Percentiles rank a stretch among this genome's conserved stretches.
Conservation (phyloP, 2,113 vertebrate species). For the Myotis davidii region DNA sequence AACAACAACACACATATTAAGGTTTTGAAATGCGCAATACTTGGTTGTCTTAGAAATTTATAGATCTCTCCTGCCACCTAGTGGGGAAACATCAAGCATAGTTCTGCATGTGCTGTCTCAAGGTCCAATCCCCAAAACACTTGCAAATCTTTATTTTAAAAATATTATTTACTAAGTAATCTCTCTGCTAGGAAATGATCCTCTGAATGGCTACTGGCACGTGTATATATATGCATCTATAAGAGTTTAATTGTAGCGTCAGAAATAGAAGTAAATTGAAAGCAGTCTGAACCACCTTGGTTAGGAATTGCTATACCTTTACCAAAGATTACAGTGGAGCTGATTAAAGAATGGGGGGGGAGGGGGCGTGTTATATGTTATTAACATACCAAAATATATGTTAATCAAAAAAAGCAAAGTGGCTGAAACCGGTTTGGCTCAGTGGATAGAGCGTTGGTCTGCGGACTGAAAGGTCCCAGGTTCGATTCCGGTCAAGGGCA, state of each 20-base stretch:
- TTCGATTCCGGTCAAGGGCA: too few relatives aligned
- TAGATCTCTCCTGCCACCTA: constrained; percentile 37
- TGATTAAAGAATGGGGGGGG: constrained; percentile 7
- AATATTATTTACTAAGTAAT: neutral
- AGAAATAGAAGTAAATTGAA: neutral
- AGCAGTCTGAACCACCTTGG: neutral
- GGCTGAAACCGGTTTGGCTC: too few relatives aligned
- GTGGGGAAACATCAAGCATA: neutral
- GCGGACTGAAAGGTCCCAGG: too few relatives aligned
- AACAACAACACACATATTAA: neutral
- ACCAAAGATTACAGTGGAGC: neutral
- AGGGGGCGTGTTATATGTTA: neutral
- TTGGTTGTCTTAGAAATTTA: neutral
- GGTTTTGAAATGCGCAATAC: neutral
- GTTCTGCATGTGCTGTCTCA: neutral
- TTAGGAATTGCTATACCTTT: neutral
- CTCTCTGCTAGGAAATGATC: neutral
- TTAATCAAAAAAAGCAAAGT: neutral
- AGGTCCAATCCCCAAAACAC: neutral
- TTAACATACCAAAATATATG: neutral
- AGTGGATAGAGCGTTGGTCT: too few relatives aligned
- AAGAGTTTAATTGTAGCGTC: neutral
- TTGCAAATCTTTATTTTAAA: neutral
- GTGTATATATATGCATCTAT: neutral
- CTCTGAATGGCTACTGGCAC: neutral